A percentile compares a stretch with the other conserved stretches of the same genome.
Evolutionary conservation across 2,797 vertebrate species (phyloP).

Genomic region (Craterocephalus amniculus): DNA sequence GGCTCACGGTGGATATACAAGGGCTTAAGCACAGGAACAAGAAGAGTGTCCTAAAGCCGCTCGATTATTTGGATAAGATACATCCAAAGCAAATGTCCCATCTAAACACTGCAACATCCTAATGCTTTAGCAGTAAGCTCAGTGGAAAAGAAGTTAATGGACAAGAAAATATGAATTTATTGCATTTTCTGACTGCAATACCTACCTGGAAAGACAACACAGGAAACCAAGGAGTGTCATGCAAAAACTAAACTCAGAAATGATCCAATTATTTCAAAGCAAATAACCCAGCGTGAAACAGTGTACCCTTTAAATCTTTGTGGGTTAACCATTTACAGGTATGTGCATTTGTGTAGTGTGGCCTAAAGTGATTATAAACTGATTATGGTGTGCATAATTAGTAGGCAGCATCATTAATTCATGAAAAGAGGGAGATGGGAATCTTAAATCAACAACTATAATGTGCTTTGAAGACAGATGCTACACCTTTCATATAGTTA

Average conservation of each 20-base stretch:
- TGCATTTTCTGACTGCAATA: constrained; percentile 6
- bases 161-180: constrained; percentile 25
- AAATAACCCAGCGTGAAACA: background rate
- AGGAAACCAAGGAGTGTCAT: background rate
- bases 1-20: constrained; percentile 56
- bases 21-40: constrained; percentile 39
- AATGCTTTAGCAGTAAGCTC: constrained; percentile 1
- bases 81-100: constrained; percentile 15
- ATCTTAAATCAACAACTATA: background rate
- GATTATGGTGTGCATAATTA: background rate
- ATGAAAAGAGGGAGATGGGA: background rate
- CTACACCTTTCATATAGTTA: background rate
- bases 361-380: background rate
- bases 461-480: background rate
- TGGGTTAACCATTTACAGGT: background rate
- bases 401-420: background rate
- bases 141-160: constrained; percentile 19
- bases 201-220: background rate
- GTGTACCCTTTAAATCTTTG: background rate
- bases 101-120: constrained; percentile 18
- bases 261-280: background rate
- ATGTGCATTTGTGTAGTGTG: background rate
- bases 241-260: background rate
- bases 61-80: constrained; percentile 17
- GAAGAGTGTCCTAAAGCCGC: constrained; percentile 27